Evolutionary conservation across 64 coral and sea anemone genomes (phyloP), one percentile per base, ranked within the genome.

Genomic region (Cladopsammia gracilis): DNA sequence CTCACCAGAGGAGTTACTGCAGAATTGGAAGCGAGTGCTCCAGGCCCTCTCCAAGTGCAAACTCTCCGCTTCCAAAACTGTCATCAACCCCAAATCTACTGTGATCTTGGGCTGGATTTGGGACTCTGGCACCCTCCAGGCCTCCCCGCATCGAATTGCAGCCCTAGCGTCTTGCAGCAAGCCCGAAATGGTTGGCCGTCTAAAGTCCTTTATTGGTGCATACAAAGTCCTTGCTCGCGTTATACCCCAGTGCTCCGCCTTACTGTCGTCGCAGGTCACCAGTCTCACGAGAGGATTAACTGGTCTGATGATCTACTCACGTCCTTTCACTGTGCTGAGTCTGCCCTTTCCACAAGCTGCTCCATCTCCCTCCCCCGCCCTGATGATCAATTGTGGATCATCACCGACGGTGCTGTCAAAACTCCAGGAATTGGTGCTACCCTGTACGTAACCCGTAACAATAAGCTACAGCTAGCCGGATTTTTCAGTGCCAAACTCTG

Each of bases 321-420:
- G 15, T 14, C 77, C 20, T 61, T 59, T 48, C 20, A 67, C n/a
- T 18, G 8, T 7, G 44, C 46, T 10, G 60, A 47, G 60, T 66
- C 7, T 54, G 18, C 81, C 10, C 18, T 59, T 62, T 22, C 70
- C 26, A 15, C 26, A 4, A 43, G 25, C 34, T 34, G 15, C 25
- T 11, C 34, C 25, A 88, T 88, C 45, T 75, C 69, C 20, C 48
- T 88, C 12, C 86, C 69, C 24, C 45, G 51, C 34, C 86, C 86
- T 13, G 66, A 58, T 57, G 70, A 88, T 49, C 86, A 88, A 44
- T 53, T 88, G 6, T 88, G 86, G 86, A 88, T 88, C 44, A 53
- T 88, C 4, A 88, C 86, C 2, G 70, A 88, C 20, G 86, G 86
- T 22, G 48, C 86, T 20, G 70, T 88, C n/a, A 57, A 42, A 25